Evolutionary conservation across 2,113 vertebrate species (phyloP).

Genomic region (Corythoichthys intestinalis): DNA sequence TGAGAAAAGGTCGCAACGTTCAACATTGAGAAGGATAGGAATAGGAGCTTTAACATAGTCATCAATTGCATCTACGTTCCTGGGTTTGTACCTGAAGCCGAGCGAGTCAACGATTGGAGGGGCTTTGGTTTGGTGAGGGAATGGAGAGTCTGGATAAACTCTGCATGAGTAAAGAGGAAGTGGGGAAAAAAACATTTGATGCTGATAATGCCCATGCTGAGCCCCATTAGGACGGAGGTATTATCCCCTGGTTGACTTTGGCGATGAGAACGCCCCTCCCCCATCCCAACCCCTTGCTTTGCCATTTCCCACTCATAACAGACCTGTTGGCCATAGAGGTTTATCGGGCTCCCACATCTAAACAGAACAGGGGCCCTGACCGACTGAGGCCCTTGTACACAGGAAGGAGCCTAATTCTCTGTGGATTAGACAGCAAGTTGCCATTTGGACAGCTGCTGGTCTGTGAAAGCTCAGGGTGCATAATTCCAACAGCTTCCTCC

Average conservation of each 20-base stretch:
- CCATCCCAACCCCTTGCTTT: slow-evolving; percentile 31
- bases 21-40: slow-evolving; percentile 47
- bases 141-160: slow-evolving; percentile 53
- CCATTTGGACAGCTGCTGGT: slow-evolving; percentile 70
- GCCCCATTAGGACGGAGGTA: slow-evolving; percentile 71
- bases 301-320: slow-evolving; percentile 73
- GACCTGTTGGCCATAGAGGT: slow-evolving; percentile 71
- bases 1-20: slow-evolving; percentile 49
- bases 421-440: slow-evolving; percentile 68
- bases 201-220: slow-evolving; percentile 68
- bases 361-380: slow-evolving; percentile 67
- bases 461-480: slow-evolving; percentile 29
- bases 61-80: slow-evolving; percentile 46
- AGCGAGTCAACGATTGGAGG: background rate
- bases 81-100: slow-evolving; percentile 51
- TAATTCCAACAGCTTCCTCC: background rate
- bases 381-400: slow-evolving; percentile 63
- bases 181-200: slow-evolving; percentile 45
- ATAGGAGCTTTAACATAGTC: slow-evolving; percentile 46
- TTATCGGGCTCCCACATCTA: slow-evolving; percentile 74
- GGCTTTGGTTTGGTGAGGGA: background rate
- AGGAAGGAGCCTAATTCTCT: slow-evolving; percentile 71
- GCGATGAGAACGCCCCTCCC: slow-evolving; percentile 65
- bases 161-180: slow-evolving; percentile 69
- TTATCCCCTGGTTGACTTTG: slow-evolving; percentile 73